Percentiles rank a stretch among this genome's conserved stretches.
These are phyloP conservation scores for Mercenaria mercenaria DNA, from an alignment of 1,140 invertebrate genomes.

Conservation along the genomic window DNA sequence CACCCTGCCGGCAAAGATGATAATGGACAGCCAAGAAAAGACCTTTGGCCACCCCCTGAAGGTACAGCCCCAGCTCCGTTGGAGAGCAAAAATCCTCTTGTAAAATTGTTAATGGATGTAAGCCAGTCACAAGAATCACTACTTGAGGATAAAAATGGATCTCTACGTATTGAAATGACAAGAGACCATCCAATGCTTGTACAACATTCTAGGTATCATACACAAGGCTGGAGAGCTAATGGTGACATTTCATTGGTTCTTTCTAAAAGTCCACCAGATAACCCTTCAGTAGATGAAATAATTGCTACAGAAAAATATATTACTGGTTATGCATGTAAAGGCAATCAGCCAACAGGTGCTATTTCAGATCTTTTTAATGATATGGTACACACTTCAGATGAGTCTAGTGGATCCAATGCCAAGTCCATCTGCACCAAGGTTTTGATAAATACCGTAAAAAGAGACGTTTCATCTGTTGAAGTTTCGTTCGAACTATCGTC, in stretches of 20 bases:
- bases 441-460: constrained; percentile 65
- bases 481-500: constrained; percentile 64
- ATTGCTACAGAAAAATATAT: constrained; percentile 63
- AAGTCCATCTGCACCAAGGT: constrained; percentile 66
- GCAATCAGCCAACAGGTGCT: constrained; percentile 26
- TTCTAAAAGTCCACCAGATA: constrained; percentile 72
- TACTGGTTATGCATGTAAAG: constrained; percentile 59
- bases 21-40: constrained; percentile 61
- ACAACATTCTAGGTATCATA: constrained; percentile 64
- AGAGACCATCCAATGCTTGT: constrained; percentile 66
- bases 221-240: constrained; percentile 70
- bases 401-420: background rate
- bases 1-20: constrained; percentile 69
- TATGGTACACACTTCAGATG: constrained; percentile 36
- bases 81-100: constrained; percentile 55
- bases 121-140: constrained; percentile 18
- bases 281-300: constrained; percentile 62
- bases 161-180: constrained; percentile 58
- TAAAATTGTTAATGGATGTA: constrained; percentile 67
- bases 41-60: constrained; percentile 67
- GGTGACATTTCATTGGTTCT: constrained; percentile 69
- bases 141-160: constrained; percentile 62
- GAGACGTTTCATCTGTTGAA: constrained; percentile 64
- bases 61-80: constrained; percentile 55
- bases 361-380: constrained; percentile 53